Evolutionary conservation across 2,888 invertebrate genomes (phyloP).

Genomic region (Mesodorylaimus sp.): DNA sequence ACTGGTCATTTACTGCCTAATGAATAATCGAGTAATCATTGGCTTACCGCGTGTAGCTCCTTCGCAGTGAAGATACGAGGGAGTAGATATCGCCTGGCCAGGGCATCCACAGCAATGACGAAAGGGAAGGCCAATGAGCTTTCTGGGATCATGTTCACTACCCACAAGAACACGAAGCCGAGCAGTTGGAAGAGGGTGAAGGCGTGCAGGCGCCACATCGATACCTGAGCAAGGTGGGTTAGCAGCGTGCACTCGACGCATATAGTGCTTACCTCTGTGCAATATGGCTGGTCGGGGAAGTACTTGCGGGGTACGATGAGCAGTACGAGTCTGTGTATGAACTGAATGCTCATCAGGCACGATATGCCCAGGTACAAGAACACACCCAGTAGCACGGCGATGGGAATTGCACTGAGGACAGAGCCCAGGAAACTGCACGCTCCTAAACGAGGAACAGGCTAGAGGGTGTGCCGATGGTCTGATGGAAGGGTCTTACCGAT

Average conservation of each 20-base stretch:
- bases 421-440: neutral
- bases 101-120: constrained; percentile 2
- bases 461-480: too few relatives aligned
- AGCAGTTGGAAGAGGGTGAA: constrained; percentile 66
- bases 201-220: constrained; percentile 65
- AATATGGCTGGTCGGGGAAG: too few relatives aligned
- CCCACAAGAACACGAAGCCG: constrained; percentile 58
- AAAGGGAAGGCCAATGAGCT: constrained; percentile 7
- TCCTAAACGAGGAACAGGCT: constrained; percentile 16
- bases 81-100: neutral
- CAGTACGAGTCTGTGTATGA: constrained; percentile 67
- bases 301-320: constrained; percentile 84
- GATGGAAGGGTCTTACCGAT: too few relatives aligned
- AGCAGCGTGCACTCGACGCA: neutral
- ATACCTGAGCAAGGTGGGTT: constrained; percentile 26
- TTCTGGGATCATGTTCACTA: constrained; percentile 45
- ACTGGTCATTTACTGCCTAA: too few relatives aligned
- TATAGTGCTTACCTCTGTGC: too few relatives aligned
- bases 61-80: constrained; percentile 1
- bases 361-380: constrained; percentile 9
- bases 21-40: too few relatives aligned
- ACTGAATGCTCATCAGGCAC: constrained; percentile 49
- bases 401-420: neutral
- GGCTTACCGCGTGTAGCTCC: constrained; percentile 1
- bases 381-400: constrained; percentile 6